Percentiles rank a stretch among this genome's conserved stretches.
Conservation (phyloP, 2,797 vertebrate genomes). For the Macrochelys suwanniensis region DNA sequence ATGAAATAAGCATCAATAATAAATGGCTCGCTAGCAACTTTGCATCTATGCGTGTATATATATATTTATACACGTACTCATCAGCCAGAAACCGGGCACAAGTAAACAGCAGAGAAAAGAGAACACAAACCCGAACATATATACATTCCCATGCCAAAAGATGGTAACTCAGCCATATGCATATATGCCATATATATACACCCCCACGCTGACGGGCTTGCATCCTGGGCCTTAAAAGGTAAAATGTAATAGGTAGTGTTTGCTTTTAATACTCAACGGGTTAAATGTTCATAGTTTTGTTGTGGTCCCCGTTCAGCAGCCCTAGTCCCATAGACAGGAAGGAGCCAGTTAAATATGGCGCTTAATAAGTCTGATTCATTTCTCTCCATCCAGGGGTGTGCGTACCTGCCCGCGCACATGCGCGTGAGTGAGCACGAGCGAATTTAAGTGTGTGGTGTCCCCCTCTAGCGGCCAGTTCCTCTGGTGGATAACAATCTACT, state of each 20-base stretch:
- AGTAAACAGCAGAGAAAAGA: background rate
- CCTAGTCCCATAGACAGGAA: background rate
- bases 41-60: background rate
- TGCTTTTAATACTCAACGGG: background rate
- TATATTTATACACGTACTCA: background rate
- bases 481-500: background rate
- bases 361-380: background rate
- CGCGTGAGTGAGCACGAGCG: accelerated
- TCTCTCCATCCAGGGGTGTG: background rate
- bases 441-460: background rate
- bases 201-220: background rate
- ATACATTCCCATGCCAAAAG: background rate
- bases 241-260: background rate
- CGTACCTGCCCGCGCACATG: background rate
- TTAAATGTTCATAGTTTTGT: background rate
- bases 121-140: background rate
- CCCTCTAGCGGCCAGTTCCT: background rate
- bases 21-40: background rate
- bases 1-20: background rate
- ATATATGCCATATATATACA: background rate
- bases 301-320: background rate
- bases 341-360: background rate
- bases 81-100: no score
- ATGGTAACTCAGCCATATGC: conserved; percentile 56
- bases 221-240: background rate